Conservation (phyloP, 2,888 invertebrate species). For the Dexiosoma caninum region DNA sequence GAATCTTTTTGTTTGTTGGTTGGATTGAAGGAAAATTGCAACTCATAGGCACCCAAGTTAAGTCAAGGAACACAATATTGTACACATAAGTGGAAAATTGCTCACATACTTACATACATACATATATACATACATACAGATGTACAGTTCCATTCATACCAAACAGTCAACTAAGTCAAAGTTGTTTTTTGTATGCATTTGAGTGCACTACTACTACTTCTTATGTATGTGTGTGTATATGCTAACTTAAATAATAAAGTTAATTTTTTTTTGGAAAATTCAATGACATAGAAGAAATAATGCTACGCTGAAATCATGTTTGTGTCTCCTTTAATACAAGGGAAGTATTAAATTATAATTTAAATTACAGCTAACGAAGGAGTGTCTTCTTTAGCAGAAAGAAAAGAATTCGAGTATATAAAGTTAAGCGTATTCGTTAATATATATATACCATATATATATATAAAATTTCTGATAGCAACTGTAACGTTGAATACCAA, state of each 20-base stretch:
- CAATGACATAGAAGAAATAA: slow-evolving; percentile 45
- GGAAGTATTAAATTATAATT: slow-evolving; percentile 39
- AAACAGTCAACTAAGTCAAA: neutral
- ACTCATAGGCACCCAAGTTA: slow-evolving; percentile 19
- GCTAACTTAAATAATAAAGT: neutral
- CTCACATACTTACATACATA: slow-evolving; percentile 32
- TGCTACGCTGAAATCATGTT: neutral
- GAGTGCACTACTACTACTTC: neutral
- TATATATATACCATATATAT: no score
- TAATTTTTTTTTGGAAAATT: slow-evolving; percentile 44
- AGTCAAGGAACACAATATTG: slow-evolving; percentile 51
- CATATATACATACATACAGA: neutral
- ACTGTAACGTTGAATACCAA: no score
- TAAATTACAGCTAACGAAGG: slow-evolving; percentile 5
- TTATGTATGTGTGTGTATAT: neutral
- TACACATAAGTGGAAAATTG: slow-evolving; percentile 62
- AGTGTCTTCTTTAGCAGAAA: neutral
- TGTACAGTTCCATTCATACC: neutral
- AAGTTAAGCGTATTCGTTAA: no score
- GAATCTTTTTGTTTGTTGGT: slow-evolving; percentile 57
- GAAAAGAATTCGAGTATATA: no score
- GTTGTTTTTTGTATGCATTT: no score
- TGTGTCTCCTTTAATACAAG: neutral
- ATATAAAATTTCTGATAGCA: no score
- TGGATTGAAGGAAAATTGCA: neutral